Evolutionary conservation across 2,888 invertebrate genomes (phyloP), one percentile per base, ranked within the genome.

Genomic region (Caenorhabditis japonica): DNA sequence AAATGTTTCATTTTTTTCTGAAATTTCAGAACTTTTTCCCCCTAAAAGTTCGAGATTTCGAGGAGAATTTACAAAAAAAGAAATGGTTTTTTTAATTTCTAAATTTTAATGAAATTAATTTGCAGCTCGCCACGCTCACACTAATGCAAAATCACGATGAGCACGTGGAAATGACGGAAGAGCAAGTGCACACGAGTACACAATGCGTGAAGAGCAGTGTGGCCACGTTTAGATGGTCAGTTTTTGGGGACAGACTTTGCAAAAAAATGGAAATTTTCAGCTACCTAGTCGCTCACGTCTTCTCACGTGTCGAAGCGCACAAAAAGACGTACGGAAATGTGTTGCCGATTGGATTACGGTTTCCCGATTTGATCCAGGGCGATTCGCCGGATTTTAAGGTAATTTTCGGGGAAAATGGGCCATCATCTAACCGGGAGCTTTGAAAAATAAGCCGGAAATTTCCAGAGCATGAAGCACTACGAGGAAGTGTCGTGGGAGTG

Each of bases 181-280:
- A 96, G 88, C 93, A 94, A 88, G 93, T 94, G 71, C 94, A 93
- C 88, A 94, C 94, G 2, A 93, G 94, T 21, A 89, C 94, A 0
- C 95, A 96, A 90, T 92, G 94, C 58, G 94, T 95, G 0, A 90
- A 95, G 0, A 95, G 95, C 88, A 95, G 95, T 0, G 94, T 94
- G 85, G 93, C 93, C 7, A 94, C 95, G 0, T 91, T 95, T 1
- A 92, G 94, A 85, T 91, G 73, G 81, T 83, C 25, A 17, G 12
- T 7, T 30, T 39, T 52, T 15, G 10, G 5, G 36, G 19, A 55
- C 7, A 30, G 10, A 30, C 10, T 30, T 30, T 30, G 30, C 5
- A 30, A 30, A 10, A 30, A 30, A 30, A 30, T 30, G 10, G 30
- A n/a, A n/a, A 30, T 25, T 75, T 81, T 60, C 69, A 86, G 93